Percentiles rank a stretch among this genome's conserved stretches.
phyloP scores from a whole-genome alignment of 2,113 vertebrate species.

The Pseudorasbora parva region DNA sequence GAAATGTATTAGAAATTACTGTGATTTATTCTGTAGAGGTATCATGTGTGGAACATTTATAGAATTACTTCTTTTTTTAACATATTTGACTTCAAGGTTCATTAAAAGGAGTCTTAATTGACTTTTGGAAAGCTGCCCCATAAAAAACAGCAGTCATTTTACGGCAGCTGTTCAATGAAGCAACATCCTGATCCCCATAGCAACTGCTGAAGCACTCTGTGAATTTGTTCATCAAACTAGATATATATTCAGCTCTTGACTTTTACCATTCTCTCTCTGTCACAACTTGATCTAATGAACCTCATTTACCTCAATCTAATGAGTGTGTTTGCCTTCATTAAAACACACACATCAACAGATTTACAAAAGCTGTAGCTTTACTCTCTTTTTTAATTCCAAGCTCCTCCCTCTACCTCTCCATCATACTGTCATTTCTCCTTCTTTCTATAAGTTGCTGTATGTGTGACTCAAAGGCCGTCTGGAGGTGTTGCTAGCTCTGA shows the following conservation, averaged over 20 bases:
- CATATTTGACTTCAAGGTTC: neutral
- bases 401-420: neutral
- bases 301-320: neutral
- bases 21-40: neutral
- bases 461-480: conserved; percentile 61
- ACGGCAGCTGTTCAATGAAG: conserved; percentile 22
- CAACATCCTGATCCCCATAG: conserved; percentile 46
- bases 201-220: conserved; percentile 30
- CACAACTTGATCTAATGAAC: neutral
- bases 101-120: neutral
- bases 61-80: neutral
- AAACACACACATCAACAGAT: neutral
- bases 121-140: neutral
- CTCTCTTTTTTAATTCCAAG: neutral
- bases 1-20: neutral
- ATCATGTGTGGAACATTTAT: neutral
- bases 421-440: conserved; percentile 23
- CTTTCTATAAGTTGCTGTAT: conserved; percentile 46
- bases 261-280: conserved; percentile 20
- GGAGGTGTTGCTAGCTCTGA: conserved; percentile 63
- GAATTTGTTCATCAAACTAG: conserved; percentile 39
- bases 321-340: neutral
- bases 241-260: conserved; percentile 12
- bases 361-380: conserved; percentile 1
- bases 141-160: conserved; percentile 23